Evolutionary conservation across 1,140 invertebrate genomes (phyloP), one percentile per base, ranked within the genome.

Genomic region (Heliconius himera): DNA sequence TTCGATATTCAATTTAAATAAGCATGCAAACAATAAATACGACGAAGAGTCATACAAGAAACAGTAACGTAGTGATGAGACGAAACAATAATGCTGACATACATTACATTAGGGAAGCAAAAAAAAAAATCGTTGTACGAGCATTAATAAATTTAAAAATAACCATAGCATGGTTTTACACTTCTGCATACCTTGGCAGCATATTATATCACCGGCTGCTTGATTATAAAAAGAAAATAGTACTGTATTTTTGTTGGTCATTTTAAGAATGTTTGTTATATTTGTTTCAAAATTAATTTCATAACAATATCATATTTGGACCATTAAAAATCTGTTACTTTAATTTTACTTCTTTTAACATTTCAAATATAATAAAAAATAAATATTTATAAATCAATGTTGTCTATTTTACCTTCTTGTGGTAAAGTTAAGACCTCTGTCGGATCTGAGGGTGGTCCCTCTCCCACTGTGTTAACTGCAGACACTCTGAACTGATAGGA

Each of bases 401-500:
- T 46, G 13, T 46, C 3, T 26, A 66, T 66, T 29, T 70, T 96
- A 99, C 98, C 98, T 96, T 99, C 98, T 96, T 99, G 98, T 1
- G 98, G 98, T 84, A 99, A 95, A 82, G 97, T 96, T 70, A 99
- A 96, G 22, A 97, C 96, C 83, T 98, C 97, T 60, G 98, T 99
- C 1, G 98, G 96, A 60, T 97, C 96, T 3, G 98, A 99, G 3
- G 98, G 96, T 26, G 97, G 96, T 54, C 99, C 99, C 91, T 99
- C 98, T 2, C 99, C 99, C 1, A 99, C 98, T 38, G 97, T 97
- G 93, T 99, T 99, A 0, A 99, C 97, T 26, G 99, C 99, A 84
- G 97, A 98, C 1, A 99, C 97, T 81, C 99, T 95, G 93, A 99
- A 99, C 91, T 99, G 98, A 94, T 99, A 99, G 1, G 97, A 97